Base-by-base conservation (phyloP, 2,888 invertebrate genomes). In the Diabrotica balteata region DNA sequence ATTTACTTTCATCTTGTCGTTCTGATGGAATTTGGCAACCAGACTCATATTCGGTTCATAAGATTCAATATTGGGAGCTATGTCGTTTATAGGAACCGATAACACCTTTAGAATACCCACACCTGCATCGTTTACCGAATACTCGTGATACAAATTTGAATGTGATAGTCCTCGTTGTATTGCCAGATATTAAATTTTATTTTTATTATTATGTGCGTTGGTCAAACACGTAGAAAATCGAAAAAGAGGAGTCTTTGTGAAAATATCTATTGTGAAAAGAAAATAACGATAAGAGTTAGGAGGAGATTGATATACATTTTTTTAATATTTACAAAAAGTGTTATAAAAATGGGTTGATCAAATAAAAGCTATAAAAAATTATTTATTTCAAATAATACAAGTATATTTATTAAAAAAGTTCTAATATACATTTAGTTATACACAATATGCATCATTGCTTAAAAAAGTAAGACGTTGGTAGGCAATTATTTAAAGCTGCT, bases 11-110 rank as follows among this genome's bases (percentile, higher is more conserved):
- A 50, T 32, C 51, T 63, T 55, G 55, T 50, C 55, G 63, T 53
- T 50, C 57, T 51, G 57, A 58, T 58, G 63, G 63, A 63, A 63
- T 63, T 63, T 51, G 50, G 57, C 57, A 57, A 63, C 61, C 61
- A 61, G n/a, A 46, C 61, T 63, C 57, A 57, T 63, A 63, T 63
- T 57, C 49, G 57, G 57, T 63, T 57, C 57, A 17, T 54, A 53
- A 46, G 53, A 61, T 61, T 54, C 53, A 54, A 61, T 61, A 61
- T 61, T 53, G 47, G 61, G 51, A 51, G 22, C 52, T 43, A 60
- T 46, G 60, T 60, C 52, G 52, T 60, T 60, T 60, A 43, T 8
- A 46, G 54, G 51, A 45, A 22, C 42, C 49, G n/a, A 59, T 42
- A 11, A 49, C 43, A 11, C 50, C 51, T 10, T 22, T 59, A 43